Evolutionary conservation across 2,113 vertebrate genomes (phyloP), one percentile per base, ranked within the genome.

Genomic region (Oreocharis arfaki): DNA sequence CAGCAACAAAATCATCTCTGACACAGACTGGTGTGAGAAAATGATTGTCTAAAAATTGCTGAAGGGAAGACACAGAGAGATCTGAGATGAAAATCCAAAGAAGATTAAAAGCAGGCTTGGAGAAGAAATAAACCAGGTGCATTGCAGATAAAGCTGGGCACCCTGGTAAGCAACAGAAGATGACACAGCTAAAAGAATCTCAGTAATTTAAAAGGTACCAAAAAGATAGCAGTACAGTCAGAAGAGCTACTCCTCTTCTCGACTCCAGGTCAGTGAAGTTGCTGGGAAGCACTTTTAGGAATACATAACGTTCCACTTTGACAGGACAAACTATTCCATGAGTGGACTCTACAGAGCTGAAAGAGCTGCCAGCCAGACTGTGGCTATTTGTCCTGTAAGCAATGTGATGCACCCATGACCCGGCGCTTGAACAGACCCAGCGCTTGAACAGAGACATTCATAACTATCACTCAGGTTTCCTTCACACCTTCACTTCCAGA

Each of bases 111-210:
- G 56, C 33, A 71, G 18, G 35, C 35, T 27, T 81, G 49, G 41
- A 81, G 79, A 88, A 94, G 63, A 93, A 84, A 83, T 30, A 82
- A 97, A 84, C 26, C 49, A 92, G 52, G 33, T 65, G n/a, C 75
- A 81, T 9, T 80, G 76, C 73, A 89, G 46, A 80, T 80, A 70
- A 88, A 94, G 70, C 63, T 69, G 59, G 74, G 67, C 33, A 88
- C 28, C 35, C 59, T 77, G 42, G 44, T 27, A 90, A 67, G 76
- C 57, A 81, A 86, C 39, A 81, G 68, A 74, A 46, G 82, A 88
- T 10, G 33, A 90, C 46, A 67, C 18, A 92, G 86, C 73, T 55
- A 44, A 42, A 95, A 90, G 56, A 69, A 84, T 52, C 42, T 76
- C 47, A 61, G 6, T 74, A 67, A 75, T 56, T 79, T 42, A 67